These are phyloP conservation scores for Clarias laeviceps DNA, from an alignment of 2,797 vertebrate species.

Conservation along the genomic window DNA sequence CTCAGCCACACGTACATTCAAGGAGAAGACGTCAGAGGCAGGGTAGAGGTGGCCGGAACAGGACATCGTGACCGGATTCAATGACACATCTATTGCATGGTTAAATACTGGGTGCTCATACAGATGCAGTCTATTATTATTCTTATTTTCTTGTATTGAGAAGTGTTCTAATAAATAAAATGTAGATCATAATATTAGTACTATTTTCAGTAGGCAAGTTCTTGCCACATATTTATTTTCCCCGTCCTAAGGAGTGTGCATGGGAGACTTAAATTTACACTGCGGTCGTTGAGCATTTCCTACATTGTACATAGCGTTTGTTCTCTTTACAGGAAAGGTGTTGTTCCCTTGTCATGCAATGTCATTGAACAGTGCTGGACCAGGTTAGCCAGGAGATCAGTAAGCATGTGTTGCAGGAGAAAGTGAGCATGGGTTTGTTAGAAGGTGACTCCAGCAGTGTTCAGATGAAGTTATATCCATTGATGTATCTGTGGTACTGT, in stretches of 20 bases:
- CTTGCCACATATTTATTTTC: conserved; percentile 67
- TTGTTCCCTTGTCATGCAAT: conserved; percentile 84
- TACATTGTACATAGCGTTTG: conserved; percentile 49
- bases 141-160: conserved; percentile 65
- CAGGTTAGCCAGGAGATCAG: conserved; percentile 69
- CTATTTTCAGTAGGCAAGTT: conserved; percentile 73
- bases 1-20: conserved; percentile 69
- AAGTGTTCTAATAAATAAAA: conserved; percentile 80
- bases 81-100: conserved; percentile 83
- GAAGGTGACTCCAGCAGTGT: conserved; percentile 51
- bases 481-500: conserved; percentile 46
- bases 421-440: conserved; percentile 53
- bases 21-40: conserved; percentile 67
- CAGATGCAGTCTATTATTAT: conserved; percentile 74
- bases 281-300: conserved; percentile 65
- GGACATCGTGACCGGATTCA: conserved; percentile 46
- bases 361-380: conserved; percentile 79
- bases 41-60: conserved; percentile 62
- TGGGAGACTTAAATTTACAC: conserved; percentile 76
- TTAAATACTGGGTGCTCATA: conserved; percentile 77
- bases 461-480: conserved; percentile 54
- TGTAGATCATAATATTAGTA: conserved; percentile 73
- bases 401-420: conserved; percentile 37
- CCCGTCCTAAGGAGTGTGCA: conserved; percentile 75
- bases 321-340: conserved; percentile 75